Evolutionary conservation across 1,140 invertebrate genomes (phyloP).

Genomic region (Drosophila elegans): DNA sequence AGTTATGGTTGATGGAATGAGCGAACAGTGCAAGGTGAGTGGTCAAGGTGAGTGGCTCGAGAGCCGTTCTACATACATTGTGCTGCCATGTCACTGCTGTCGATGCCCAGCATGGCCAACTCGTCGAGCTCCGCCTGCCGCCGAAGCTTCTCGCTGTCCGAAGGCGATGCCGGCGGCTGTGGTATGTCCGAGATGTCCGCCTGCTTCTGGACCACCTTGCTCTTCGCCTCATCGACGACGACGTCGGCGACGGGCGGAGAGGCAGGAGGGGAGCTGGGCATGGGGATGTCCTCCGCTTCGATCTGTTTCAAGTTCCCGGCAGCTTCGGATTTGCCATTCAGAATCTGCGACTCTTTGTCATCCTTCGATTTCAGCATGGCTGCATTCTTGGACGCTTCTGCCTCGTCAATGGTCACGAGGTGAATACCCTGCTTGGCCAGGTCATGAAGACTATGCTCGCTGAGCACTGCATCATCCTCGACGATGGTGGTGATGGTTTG

Average conservation of each 20-base stretch:
- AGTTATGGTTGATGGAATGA: not conserved
- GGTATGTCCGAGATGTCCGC: conserved; percentile 65
- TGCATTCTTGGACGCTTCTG: conserved; percentile 28
- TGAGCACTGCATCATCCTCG: conserved; percentile 64
- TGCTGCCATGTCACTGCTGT: conserved; percentile 89
- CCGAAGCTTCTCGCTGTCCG: conserved; percentile 77
- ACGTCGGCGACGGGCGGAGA: not conserved
- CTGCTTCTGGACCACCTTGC: conserved; percentile 14
- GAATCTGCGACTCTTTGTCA: conserved; percentile 15
- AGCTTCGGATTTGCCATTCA: conserved; percentile 45
- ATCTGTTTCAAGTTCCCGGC: conserved; percentile 20
- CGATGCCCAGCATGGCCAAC: conserved; percentile 89
- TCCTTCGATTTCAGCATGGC: conserved; percentile 25
- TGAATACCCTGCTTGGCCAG: conserved; percentile 79
- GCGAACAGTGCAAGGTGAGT: not conserved
- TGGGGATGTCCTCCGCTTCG: conserved; percentile 60
- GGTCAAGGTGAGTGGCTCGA: not conserved
- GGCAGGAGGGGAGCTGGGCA: conserved; percentile 51
- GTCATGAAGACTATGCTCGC: conserved; percentile 68
- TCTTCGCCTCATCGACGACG: conserved; percentile 9
- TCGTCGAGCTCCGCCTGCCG: conserved; percentile 87
- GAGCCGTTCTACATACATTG: conserved; percentile 84
- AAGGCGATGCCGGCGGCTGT: conserved; percentile 65
- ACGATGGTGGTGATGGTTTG: conserved; percentile 69
- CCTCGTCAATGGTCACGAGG: conserved; percentile 67